A percentile compares a stretch with the other conserved stretches of the same genome.
phyloP scores from a whole-genome alignment of 2,797 vertebrate genomes.

The Adrianichthys oophorus region DNA sequence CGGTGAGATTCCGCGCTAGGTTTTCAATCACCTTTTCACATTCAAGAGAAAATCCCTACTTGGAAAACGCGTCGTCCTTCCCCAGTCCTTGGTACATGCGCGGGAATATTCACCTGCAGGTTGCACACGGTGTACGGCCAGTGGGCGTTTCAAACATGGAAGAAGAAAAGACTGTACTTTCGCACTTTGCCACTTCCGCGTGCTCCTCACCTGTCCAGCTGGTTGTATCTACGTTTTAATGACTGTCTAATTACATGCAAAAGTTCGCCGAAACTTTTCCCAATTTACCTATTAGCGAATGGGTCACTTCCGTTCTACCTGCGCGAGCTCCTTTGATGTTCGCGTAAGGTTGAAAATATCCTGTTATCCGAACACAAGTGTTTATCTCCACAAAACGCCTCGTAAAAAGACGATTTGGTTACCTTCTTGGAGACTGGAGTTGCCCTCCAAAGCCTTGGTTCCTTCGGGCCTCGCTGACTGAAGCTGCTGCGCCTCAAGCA shows the following conservation, averaged over 20 bases:
- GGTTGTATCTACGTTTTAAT: accelerated
- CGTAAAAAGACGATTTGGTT: neutral
- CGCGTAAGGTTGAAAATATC: conserved; percentile 27
- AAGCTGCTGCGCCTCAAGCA: conserved; percentile 17
- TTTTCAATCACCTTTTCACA: neutral
- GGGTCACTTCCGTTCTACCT: conserved; percentile 15
- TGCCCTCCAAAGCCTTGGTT: conserved; percentile 54
- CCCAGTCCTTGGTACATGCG: neutral
- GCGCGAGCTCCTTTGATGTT: conserved; percentile 35
- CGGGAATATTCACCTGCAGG: conserved; percentile 19
- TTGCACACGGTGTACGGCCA: conserved; percentile 7
- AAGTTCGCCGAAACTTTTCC: conserved; percentile 7
- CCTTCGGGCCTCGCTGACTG: conserved; percentile 58
- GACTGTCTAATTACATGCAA: neutral
- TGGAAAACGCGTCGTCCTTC: neutral
- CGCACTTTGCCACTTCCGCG: conserved; percentile 57
- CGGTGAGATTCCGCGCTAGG: neutral
- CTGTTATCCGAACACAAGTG: conserved; percentile 22
- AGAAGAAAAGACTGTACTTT: conserved; percentile 52
- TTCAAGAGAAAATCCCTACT: too few relatives aligned
- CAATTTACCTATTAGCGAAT: conserved; percentile 19
- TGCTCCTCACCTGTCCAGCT: conserved; percentile 40
- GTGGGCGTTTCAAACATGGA: conserved; percentile 30
- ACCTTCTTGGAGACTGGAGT: conserved; percentile 40
- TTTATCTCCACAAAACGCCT: neutral